Percentiles rank a stretch among this genome's conserved stretches.
phyloP scores from a whole-genome alignment of 2,797 vertebrate genomes.

The Amniataba percoides region DNA sequence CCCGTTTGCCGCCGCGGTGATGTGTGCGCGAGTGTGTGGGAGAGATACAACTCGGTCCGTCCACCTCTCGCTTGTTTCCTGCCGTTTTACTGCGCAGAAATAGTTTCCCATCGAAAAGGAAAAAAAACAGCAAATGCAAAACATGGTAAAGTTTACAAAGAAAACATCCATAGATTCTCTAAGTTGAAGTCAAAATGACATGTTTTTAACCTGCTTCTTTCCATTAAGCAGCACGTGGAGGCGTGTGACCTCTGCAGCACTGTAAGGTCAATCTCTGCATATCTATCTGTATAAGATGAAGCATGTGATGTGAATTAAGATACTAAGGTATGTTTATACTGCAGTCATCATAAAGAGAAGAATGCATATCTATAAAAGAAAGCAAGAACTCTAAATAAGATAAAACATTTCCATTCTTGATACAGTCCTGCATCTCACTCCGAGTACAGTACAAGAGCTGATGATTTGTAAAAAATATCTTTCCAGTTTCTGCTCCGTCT shows the following conservation, averaged over 20 bases:
- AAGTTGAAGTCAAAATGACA: neutral
- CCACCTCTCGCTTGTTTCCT: conserved; percentile 63
- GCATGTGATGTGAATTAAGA: neutral
- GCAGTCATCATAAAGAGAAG: neutral
- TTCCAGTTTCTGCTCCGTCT: neutral
- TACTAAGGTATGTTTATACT: neutral
- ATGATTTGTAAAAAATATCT: neutral
- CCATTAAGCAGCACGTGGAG: conserved; percentile 6
- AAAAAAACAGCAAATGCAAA: conserved; percentile 2
- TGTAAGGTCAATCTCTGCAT: conserved; percentile 5
- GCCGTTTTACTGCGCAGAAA: conserved; percentile 58
- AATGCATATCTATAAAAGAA: neutral
- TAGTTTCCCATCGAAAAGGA: conserved; percentile 52
- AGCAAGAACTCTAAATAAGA: neutral
- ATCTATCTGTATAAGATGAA: neutral
- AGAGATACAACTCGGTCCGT: conserved; percentile 64
- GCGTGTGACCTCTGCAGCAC: conserved; percentile 7
- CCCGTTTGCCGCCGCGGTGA: conserved; percentile 36
- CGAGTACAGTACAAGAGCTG: neutral
- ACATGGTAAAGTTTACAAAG: neutral
- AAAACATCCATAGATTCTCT: neutral
- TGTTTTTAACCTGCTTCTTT: conserved; percentile 4
- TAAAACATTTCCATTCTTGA: neutral
- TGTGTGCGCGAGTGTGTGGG: conserved; percentile 74
- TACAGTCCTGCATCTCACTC: neutral